phyloP scores from a whole-genome alignment of 2,113 vertebrate genomes.

The Hippolais icterina region DNA sequence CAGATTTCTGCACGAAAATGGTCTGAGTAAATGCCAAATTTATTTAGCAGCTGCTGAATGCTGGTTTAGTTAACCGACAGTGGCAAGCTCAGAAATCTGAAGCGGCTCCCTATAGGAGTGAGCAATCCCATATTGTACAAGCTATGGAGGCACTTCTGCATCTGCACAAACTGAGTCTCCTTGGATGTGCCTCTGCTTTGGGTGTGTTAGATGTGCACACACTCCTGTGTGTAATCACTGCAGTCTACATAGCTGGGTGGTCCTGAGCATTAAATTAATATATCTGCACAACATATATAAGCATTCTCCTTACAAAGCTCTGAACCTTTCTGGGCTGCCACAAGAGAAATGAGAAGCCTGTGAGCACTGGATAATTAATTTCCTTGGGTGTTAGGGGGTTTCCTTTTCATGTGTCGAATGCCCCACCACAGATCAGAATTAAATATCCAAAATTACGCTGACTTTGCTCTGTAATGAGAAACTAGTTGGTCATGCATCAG shows the following conservation, averaged over 20 bases:
- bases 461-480: neutral
- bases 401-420: neutral
- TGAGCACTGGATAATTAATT: neutral
- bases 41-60: neutral
- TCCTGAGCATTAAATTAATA: neutral
- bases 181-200: neutral
- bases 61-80: neutral
- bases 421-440: neutral
- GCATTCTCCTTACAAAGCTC: neutral
- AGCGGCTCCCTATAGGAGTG: fast-evolving
- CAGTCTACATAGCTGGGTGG: neutral
- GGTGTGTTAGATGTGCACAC: neutral
- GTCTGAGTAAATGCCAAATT: neutral
- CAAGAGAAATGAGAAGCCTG: neutral
- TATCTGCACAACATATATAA: neutral
- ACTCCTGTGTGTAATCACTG: fast-evolving
- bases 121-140: fast-evolving
- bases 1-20: neutral
- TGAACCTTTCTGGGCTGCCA: neutral
- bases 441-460: neutral
- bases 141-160: neutral
- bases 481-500: neutral
- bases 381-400: neutral
- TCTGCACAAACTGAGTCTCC: neutral
- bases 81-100: neutral